Evolutionary conservation across 2,113 vertebrate species (phyloP).

Genomic region (rat (Rattus norvegicus)): GRCr8 NC_086028.1:107086001-107086500

Average conservation of each 20-base stretch:
- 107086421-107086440: not conserved
- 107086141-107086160: no score
- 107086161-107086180: not conserved
- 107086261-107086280: not conserved
- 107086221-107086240: not conserved
- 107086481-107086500: not conserved
- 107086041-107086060: no score
- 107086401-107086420: not conserved
- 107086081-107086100: not conserved
- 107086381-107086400: not conserved
- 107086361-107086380: not conserved
- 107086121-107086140: not conserved
- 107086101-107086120: not conserved
- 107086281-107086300: no score
- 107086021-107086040: not conserved
- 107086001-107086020: not conserved
- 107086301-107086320: not conserved
- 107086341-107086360: not conserved
- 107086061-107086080: not conserved
- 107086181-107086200: no score
- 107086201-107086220: no score
- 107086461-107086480: not conserved
- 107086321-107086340: not conserved
- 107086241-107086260: no score
- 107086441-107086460: not conserved